Percentiles rank a stretch among this genome's conserved stretches.
These are phyloP conservation scores for Coelopa pilipes DNA, from an alignment of 2,888 invertebrate genomes.

Conservation along the genomic window DNA sequence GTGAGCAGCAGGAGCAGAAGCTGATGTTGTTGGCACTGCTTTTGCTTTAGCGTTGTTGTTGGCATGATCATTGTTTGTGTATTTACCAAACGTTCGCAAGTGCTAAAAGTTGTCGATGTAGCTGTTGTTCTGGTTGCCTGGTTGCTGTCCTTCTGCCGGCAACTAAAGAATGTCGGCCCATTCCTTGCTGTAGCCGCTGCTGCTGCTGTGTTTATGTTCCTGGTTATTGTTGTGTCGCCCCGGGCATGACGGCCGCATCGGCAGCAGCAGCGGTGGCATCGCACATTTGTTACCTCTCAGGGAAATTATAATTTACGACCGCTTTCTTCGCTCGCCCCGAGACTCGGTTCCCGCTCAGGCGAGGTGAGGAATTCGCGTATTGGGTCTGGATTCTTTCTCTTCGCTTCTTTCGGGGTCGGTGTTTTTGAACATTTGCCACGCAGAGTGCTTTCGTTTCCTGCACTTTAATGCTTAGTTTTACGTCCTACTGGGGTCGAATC, in stretches of 20 bases:
- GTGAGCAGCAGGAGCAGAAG: neutral
- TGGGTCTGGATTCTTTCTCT: neutral
- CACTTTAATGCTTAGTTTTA: too few species aligned
- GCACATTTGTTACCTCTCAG: too few species aligned
- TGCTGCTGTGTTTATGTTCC: neutral
- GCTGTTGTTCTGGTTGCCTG: neutral
- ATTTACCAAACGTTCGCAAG: neutral
- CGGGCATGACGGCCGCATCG: neutral
- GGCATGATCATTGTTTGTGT: neutral
- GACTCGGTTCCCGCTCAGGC: too few species aligned
- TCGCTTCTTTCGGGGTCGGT: neutral
- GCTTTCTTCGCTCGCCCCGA: neutral
- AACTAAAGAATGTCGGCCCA: neutral
- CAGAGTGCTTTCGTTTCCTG: neutral
- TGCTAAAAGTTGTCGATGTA: neutral
- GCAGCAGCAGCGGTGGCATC: neutral
- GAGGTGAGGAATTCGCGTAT: too few species aligned
- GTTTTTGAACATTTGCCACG: slow-evolving; percentile 9
- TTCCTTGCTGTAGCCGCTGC: slow-evolving; percentile 6
- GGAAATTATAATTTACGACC: neutral
- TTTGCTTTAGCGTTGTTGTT: neutral
- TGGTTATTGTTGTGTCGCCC: too few species aligned
- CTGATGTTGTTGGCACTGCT: neutral
- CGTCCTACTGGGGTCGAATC: too few species aligned
- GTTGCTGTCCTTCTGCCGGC: neutral